Percentiles rank a stretch among this genome's conserved stretches.
These are phyloP conservation scores for Pelobates cultripes DNA, from an alignment of 2,797 vertebrate genomes.

Conservation along the genomic window DNA sequence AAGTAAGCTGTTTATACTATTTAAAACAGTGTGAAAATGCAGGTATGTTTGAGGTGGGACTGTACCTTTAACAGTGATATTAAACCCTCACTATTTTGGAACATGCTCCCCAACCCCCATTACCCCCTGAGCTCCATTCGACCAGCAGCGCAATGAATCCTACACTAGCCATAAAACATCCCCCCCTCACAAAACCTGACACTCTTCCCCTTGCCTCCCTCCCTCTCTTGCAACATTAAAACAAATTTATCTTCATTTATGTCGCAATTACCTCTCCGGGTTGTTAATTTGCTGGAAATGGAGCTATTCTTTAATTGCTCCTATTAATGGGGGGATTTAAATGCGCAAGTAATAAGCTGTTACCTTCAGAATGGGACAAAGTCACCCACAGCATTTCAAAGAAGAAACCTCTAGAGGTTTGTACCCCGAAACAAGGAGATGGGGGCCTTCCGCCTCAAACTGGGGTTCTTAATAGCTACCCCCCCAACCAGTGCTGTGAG, in stretches of 20 bases:
- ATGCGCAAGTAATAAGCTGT: slow-evolving; percentile 84
- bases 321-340: slow-evolving; percentile 82
- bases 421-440: slow-evolving; percentile 7
- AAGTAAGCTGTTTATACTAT: too few species aligned
- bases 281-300: slow-evolving; percentile 77
- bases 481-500: neutral
- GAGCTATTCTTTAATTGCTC: slow-evolving; percentile 84
- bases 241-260: slow-evolving; percentile 72
- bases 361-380: slow-evolving; percentile 79
- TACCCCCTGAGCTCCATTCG: slow-evolving; percentile 40
- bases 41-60: neutral
- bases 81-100: slow-evolving; percentile 19
- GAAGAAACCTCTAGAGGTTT: slow-evolving; percentile 9
- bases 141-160: slow-evolving; percentile 46
- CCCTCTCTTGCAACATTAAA: slow-evolving; percentile 67
- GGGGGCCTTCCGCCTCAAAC: neutral
- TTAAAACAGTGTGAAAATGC: neutral
- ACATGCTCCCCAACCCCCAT: neutral
- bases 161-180: slow-evolving; percentile 52
- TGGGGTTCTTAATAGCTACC: neutral
- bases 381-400: slow-evolving; percentile 58
- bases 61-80: slow-evolving; percentile 35
- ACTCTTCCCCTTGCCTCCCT: slow-evolving; percentile 57
- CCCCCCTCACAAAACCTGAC: slow-evolving; percentile 53
- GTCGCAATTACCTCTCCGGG: slow-evolving; percentile 67